These are phyloP conservation scores for Ditylenchus dipsaci DNA, from an alignment of 1,140 invertebrate species.

Conservation along the genomic window DNA sequence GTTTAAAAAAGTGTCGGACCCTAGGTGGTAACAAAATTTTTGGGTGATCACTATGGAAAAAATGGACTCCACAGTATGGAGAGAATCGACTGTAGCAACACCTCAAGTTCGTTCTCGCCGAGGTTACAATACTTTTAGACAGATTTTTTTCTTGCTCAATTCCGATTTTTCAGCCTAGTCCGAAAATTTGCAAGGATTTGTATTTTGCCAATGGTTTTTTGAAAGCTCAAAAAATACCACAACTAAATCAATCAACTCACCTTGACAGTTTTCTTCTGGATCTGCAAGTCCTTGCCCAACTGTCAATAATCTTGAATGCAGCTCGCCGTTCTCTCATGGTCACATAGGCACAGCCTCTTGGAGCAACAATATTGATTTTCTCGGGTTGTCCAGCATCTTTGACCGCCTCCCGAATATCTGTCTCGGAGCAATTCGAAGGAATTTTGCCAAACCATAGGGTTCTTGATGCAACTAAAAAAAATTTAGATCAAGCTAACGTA, in stretches of 20 bases:
- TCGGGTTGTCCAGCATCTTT: slow-evolving; percentile 71
- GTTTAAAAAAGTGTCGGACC: no score
- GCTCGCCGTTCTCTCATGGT: slow-evolving; percentile 42
- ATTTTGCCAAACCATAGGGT: slow-evolving; percentile 49
- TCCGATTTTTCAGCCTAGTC: no score
- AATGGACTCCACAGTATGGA: no score
- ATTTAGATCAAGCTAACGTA: neutral
- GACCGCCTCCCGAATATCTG: slow-evolving; percentile 78
- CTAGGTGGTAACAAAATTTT: no score
- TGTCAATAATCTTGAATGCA: slow-evolving; percentile 45
- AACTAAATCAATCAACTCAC: slow-evolving; percentile 18
- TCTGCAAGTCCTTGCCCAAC: slow-evolving; percentile 18
- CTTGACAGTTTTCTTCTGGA: slow-evolving; percentile 29
- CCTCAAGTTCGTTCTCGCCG: no score
- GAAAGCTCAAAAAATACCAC: neutral
- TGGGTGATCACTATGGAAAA: no score
- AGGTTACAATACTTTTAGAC: no score
- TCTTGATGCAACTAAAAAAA: slow-evolving; percentile 33
- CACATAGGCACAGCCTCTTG: slow-evolving; percentile 46
- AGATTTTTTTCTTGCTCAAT: no score
- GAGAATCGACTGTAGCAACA: no score
- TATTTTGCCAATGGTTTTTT: neutral
- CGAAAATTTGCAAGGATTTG: no score
- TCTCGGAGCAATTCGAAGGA: slow-evolving; percentile 65
- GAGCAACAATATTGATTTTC: slow-evolving; percentile 60